Base-by-base conservation (phyloP, 2,113 vertebrate species). In the Pedionomus torquatus region DNA sequence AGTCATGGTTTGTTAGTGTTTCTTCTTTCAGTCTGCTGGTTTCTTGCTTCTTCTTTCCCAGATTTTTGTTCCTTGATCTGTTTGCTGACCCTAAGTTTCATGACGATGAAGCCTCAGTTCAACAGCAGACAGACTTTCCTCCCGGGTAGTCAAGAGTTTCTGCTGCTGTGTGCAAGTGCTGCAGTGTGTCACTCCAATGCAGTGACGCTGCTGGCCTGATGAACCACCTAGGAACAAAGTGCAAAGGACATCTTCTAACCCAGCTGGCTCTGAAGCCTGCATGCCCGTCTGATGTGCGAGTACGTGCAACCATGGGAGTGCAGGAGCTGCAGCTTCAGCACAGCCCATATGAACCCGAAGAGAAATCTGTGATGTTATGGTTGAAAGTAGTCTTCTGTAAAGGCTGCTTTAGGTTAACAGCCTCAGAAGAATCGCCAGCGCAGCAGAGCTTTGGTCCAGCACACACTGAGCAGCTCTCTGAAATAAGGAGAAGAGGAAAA, bases 301-400 rank as follows among this genome's bases (percentile, higher is more conserved):
- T 3, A 31, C 41, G 2, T 9, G 23, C 31, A 58, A 26, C 23
- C 12, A 8, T 6, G 30, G 0, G 0, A 2, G 4, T 0, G 0
- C 48, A 21, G 0, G 11, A 43, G 12, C 43, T 54, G n/a, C 77
- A 66, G 33, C 49, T 68, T 84, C 64, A 48, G 41, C 33, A 23
- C 57, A 20, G 24, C 8, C 28, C 41, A 0, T 31, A 26, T 25
- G 4, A 19, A 41, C 5, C 20, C 17, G 12, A 37, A 57, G 61
- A 44, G 75, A 58, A 63, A 82, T 23, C 5, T 52, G 30, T 39
- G 20, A 30, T 19, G 24, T 5, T 37, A 21, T 14, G 35, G 33
- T 19, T 65, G 35, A 63, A 86, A 72, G 48, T 1, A 71, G 25
- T 24, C 31, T 65, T 71, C 51, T 75, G 6, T 24, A 66, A 74